phyloP scores from a whole-genome alignment of 2,888 invertebrate species.

The Entomobrya proxima region DNA sequence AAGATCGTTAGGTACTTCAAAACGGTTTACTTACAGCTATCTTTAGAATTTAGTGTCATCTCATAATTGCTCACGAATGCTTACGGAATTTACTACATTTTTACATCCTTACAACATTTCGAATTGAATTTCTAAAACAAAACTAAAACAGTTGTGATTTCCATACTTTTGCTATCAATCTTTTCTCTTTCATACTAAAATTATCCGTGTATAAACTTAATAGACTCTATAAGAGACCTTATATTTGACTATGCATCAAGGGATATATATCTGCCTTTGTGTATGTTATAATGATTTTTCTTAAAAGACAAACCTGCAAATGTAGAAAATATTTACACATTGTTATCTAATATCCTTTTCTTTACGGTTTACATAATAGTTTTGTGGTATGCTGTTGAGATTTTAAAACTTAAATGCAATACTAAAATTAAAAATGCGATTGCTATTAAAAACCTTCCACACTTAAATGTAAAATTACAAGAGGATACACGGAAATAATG shows the following conservation, averaged over 20 bases:
- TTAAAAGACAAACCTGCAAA: slow-evolving; percentile 28
- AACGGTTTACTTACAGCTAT: slow-evolving; percentile 37
- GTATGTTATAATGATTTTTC: slow-evolving; percentile 15
- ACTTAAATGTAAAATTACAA: no score
- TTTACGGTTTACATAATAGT: background rate
- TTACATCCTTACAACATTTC: background rate
- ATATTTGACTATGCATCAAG: slow-evolving; percentile 52
- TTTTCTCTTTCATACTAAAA: background rate
- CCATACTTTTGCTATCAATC: background rate
- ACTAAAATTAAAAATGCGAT: slow-evolving; percentile 33
- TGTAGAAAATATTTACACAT: slow-evolving; percentile 56
- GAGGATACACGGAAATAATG: no score
- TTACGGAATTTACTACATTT: background rate
- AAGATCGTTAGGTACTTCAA: slow-evolving; percentile 64
- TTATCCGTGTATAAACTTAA: no score
- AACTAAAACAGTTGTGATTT: background rate
- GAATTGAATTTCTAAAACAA: slow-evolving; percentile 1
- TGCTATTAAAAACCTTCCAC: no score
- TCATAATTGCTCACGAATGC: slow-evolving; percentile 36
- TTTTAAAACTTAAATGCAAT: slow-evolving; percentile 46
- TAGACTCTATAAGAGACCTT: slow-evolving; percentile 44
- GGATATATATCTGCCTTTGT: slow-evolving; percentile 19
- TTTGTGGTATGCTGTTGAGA: background rate
- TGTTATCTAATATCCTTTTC: background rate
- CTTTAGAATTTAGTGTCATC: slow-evolving; percentile 1